phyloP scores from a whole-genome alignment of 2,113 vertebrate species.

The Neolamprologus hecqui region DNA sequence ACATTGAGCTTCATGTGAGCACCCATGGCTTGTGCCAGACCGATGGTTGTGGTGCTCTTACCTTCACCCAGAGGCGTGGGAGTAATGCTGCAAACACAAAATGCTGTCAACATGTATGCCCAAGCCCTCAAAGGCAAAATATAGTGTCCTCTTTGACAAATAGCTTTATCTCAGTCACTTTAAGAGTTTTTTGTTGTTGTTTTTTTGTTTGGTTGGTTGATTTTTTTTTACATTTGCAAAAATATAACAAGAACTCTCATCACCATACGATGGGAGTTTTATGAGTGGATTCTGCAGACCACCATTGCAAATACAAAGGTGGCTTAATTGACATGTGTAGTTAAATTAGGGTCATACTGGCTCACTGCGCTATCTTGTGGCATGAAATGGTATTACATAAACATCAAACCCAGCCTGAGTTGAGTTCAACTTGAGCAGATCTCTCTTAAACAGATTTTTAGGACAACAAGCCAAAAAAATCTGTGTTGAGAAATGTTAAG shows the following conservation, averaged over 20 bases:
- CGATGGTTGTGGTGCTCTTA: constrained; percentile 94
- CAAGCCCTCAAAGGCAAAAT: background rate
- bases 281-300: background rate
- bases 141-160: background rate
- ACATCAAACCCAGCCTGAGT: background rate
- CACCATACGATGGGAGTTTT: background rate
- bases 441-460: background rate
- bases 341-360: background rate
- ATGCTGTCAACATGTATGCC: background rate
- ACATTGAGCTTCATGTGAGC: constrained; percentile 88
- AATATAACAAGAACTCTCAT: background rate
- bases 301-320: background rate
- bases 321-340: background rate
- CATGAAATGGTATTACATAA: background rate
- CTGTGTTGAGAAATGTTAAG: background rate
- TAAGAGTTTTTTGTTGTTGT: background rate
- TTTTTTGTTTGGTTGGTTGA: background rate
- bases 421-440: background rate
- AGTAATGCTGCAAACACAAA: constrained; percentile 80
- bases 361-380: background rate
- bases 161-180: background rate
- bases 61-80: constrained; percentile 96
- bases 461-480: background rate
- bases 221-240: background rate
- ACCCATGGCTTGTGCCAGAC: constrained; percentile 90